Conservation (phyloP, 2,113 vertebrate species). For the Setophaga petechia region DNA sequence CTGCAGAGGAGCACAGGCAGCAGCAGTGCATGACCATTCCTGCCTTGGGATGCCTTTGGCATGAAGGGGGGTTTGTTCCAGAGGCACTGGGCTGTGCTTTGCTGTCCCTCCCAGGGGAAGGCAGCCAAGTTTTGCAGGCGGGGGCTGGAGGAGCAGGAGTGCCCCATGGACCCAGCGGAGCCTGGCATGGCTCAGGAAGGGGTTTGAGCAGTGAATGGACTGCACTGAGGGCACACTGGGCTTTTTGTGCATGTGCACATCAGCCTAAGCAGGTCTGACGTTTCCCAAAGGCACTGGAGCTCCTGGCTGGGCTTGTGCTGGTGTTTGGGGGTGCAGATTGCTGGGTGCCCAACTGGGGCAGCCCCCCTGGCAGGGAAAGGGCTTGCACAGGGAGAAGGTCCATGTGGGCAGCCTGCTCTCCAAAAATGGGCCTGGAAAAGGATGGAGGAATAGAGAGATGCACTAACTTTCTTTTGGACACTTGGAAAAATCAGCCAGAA, state of each 20-base stretch:
- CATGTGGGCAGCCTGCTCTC: not conserved
- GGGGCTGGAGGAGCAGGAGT: not conserved
- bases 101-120: not conserved
- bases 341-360: not conserved
- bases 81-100: not conserved
- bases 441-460: not conserved
- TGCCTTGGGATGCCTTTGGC: not conserved
- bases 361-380: not conserved
- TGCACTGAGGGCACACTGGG: not conserved
- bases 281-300: not conserved
- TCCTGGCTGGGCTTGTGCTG: not conserved
- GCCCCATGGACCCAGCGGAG: not conserved
- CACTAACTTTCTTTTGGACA: not conserved
- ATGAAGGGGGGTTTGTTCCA: not conserved
- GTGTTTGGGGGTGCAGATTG: not conserved
- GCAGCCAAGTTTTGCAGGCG: not conserved
- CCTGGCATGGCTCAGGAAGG: not conserved
- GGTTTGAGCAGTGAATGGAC: not conserved
- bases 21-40: not conserved
- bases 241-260: slow-evolving; percentile 8
- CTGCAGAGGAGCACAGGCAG: not conserved
- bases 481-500: not conserved
- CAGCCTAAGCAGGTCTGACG: not conserved
- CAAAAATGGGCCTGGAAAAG: not conserved
- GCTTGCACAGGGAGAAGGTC: not conserved